Conservation (phyloP, 1,140 invertebrate genomes). For the Nephila pilipes region DNA sequence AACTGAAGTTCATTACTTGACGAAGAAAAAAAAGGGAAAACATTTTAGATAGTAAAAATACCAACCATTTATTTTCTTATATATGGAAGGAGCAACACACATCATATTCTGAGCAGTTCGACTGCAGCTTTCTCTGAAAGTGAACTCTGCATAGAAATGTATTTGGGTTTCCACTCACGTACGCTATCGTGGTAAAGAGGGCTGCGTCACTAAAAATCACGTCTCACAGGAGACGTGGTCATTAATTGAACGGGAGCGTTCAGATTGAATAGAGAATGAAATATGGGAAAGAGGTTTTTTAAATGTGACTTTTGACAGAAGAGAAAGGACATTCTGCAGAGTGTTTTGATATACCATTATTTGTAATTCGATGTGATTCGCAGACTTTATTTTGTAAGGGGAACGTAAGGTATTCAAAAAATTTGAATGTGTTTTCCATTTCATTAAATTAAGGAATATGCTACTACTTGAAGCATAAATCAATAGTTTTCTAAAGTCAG, state of each 20-base stretch:
- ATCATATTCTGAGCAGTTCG: background rate
- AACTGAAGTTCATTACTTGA: background rate
- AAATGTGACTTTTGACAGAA: background rate
- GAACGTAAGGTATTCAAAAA: too few relatives aligned
- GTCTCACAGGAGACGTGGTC: constrained; percentile 7
- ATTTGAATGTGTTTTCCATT: too few relatives aligned
- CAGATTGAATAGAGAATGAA: constrained; percentile 26
- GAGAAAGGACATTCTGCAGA: background rate
- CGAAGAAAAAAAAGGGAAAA: background rate
- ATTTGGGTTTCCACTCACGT: background rate
- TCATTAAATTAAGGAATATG: too few relatives aligned
- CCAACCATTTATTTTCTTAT: too few relatives aligned
- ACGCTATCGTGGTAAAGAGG: background rate
- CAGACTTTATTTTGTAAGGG: too few relatives aligned
- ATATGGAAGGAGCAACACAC: too few relatives aligned
- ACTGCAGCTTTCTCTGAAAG: background rate
- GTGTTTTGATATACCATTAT: background rate
- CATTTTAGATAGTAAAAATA: too few relatives aligned
- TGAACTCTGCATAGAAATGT: background rate
- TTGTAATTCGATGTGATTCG: too few relatives aligned
- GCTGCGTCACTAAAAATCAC: constrained; percentile 30
- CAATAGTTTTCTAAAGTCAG: too few relatives aligned
- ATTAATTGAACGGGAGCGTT: background rate
- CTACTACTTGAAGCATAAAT: too few relatives aligned
- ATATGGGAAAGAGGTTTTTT: background rate